Percentiles rank a stretch among this genome's conserved stretches.
These are phyloP conservation scores for Sebastes minor DNA, from an alignment of 2,797 vertebrate genomes.

Conservation along the genomic window DNA sequence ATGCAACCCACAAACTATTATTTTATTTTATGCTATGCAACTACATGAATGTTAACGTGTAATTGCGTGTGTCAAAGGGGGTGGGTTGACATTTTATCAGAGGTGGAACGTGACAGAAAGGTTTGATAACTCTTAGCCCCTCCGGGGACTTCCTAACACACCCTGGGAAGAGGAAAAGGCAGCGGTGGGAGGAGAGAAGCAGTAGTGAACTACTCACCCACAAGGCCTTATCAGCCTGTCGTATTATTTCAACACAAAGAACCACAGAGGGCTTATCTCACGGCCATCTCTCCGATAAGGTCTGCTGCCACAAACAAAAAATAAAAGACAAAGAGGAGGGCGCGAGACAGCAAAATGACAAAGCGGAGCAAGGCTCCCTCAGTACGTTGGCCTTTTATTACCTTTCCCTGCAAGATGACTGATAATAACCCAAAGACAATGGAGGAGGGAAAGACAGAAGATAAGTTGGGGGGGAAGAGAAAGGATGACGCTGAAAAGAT, in stretches of 20 bases:
- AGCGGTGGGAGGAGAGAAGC: constrained; percentile 28
- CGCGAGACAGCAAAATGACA: constrained; percentile 66
- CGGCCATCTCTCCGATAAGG: constrained; percentile 68
- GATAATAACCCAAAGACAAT: constrained; percentile 81
- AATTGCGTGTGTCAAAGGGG: constrained; percentile 6
- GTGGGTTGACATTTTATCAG: constrained; percentile 41
- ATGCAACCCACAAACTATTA: not conserved
- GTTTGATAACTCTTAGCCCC: constrained; percentile 45
- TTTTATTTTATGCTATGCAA: not conserved
- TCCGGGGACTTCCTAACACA: constrained; percentile 45
- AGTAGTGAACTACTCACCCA: constrained; percentile 63
- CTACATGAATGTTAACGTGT: not conserved
- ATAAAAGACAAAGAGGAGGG: constrained; percentile 66
- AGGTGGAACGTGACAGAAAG: constrained; percentile 31
- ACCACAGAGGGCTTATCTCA: constrained; percentile 68
- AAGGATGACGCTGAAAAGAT: constrained; percentile 59
- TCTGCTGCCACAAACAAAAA: constrained; percentile 74
- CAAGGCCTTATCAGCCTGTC: constrained; percentile 62
- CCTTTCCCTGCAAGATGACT: constrained; percentile 77
- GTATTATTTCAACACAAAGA: constrained; percentile 74
- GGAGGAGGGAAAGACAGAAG: constrained; percentile 55
- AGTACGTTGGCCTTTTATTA: constrained; percentile 76
- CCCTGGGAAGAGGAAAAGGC: constrained; percentile 26
- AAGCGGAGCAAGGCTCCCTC: constrained; percentile 54
- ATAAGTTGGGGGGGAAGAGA: constrained; percentile 55